Evolutionary conservation across 2,888 invertebrate genomes (phyloP), one percentile per base, ranked within the genome.

Genomic region (Dendrolimus pini): DNA sequence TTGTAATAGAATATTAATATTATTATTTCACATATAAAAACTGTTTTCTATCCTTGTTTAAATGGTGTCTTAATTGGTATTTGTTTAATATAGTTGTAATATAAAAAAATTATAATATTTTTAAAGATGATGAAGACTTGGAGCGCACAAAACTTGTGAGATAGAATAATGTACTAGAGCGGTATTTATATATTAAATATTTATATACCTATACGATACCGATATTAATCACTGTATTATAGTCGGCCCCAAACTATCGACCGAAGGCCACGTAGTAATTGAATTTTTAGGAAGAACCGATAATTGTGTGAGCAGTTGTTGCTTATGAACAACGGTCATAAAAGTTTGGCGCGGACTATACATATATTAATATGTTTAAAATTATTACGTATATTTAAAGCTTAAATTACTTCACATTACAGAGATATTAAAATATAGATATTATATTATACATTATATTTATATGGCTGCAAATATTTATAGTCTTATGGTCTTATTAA

Each of bases 81-180:
- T 70, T 56, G 53, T 47, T 9, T 47, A 47, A 60, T 65, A 62
- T 61, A 13, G n/a, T 54, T 70, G 72, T 72, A 62, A 66, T 66
- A 67, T 74, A 65, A 65, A 66, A 58, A 58, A 79, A 75, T 79
- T 73, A 73, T 81, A 80, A 73, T 70, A 79, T 77, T 75, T 82
- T 74, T 78, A 78, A 69, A 65, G 69, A 77, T 65, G 78, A 79
- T 60, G 80, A 80, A 76, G 84, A 87, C 78, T 84, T 77, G 85
- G 86, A 84, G 85, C 89, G 89, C 89, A 89, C 89, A 89, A 89
- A 66, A 79, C 80, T 67, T 80, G 89, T 89, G 89, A 89, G 83
- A 85, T 85, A 86, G 77, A 65, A 71, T 83, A 78, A 77, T 66
- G 70, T 63, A 66, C 55, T 78, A 78, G 73, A 73, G 62, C 67